Evolutionary conservation across 1,140 invertebrate species (phyloP).

Genomic region (Metaphire vulgaris): DNA sequence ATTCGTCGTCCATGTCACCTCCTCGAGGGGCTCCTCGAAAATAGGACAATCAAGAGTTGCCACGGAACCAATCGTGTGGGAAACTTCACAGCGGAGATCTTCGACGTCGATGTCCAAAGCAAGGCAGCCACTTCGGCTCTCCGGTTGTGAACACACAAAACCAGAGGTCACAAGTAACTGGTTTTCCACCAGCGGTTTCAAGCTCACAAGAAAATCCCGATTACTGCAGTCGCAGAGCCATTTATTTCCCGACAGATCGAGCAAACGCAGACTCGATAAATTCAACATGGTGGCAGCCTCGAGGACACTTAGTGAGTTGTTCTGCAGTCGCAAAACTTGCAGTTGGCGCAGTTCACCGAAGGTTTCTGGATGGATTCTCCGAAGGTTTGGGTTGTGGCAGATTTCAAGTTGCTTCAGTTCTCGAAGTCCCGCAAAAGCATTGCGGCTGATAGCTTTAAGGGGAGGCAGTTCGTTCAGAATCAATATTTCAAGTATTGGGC

Average conservation of each 20-base stretch:
- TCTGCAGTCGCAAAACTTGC: background rate
- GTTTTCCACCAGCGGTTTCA: background rate
- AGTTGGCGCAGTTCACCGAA: background rate
- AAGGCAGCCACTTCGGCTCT: background rate
- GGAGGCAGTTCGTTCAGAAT: background rate
- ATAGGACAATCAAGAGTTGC: background rate
- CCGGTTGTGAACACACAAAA: background rate
- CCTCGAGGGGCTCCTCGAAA: background rate
- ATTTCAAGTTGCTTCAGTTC: background rate
- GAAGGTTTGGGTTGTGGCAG: background rate
- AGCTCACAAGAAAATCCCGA: background rate
- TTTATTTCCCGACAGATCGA: background rate
- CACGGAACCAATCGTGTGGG: background rate
- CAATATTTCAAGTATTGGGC: background rate
- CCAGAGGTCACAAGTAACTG: background rate
- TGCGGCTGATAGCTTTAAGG: background rate
- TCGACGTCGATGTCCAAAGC: background rate
- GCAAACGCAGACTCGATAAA: background rate
- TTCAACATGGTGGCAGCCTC: background rate
- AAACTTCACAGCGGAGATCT: background rate
- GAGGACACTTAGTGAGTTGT: background rate
- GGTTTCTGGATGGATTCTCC: background rate
- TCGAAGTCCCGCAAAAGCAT: background rate
- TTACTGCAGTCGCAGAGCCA: background rate
- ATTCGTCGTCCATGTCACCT: background rate